A percentile compares a stretch with the other conserved stretches of the same genome.
These are phyloP conservation scores for Phortica variegata DNA, from an alignment of 1,140 invertebrate species.

Conservation along the genomic window DNA sequence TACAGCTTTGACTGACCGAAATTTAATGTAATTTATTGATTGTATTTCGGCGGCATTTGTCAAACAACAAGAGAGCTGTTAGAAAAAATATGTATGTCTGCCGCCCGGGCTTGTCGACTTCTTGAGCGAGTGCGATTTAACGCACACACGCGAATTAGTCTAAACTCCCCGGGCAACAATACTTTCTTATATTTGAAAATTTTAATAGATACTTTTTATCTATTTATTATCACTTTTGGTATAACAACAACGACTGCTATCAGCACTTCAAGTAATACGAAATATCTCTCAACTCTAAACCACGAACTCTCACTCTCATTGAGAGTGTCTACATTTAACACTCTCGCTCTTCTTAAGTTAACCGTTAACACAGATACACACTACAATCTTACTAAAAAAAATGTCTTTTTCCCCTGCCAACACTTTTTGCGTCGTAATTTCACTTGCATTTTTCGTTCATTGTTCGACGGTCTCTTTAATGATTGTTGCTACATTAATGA, in stretches of 20 bases:
- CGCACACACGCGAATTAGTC: constrained; percentile 38
- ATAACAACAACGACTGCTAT: constrained; percentile 13
- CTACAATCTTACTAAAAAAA: too few species aligned
- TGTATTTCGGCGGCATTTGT: neutral
- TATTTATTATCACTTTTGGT: constrained; percentile 1
- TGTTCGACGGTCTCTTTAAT: too few species aligned
- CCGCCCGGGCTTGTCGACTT: constrained; percentile 47
- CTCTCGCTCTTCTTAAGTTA: too few species aligned
- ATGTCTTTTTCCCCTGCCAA: too few species aligned
- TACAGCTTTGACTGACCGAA: constrained; percentile 14
- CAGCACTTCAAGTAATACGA: constrained; percentile 8
- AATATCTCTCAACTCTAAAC: constrained; percentile 1
- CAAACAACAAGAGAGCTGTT: constrained; percentile 14
- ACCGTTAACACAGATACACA: too few species aligned
- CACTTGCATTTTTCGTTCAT: too few species aligned
- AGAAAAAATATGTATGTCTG: constrained; percentile 9
- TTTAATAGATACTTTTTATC: neutral
- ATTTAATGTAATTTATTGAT: constrained; percentile 10
- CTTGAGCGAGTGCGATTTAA: constrained; percentile 36
- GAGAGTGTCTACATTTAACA: neutral
- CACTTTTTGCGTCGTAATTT: too few species aligned
- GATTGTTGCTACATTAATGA: too few species aligned
- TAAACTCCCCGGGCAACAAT: constrained; percentile 44
- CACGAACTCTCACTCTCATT: neutral
- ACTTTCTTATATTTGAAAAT: constrained; percentile 23